Evolutionary conservation across 1,140 invertebrate species (phyloP).

Genomic region (Spodoptera frugiperda): DNA sequence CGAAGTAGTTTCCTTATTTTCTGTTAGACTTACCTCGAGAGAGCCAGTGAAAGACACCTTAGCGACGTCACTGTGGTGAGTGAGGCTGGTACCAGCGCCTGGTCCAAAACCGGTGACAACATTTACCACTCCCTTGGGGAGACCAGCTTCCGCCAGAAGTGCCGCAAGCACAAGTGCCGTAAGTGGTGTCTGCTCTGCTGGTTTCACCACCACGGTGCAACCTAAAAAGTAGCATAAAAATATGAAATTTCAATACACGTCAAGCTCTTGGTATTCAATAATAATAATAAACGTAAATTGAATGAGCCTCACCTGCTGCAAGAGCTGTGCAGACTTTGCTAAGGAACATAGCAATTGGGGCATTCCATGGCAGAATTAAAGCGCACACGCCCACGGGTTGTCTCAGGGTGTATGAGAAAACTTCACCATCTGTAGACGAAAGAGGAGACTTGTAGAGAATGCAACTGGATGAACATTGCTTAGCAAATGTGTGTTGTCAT

Average conservation of each 20-base stretch:
- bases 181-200: constrained; percentile 98
- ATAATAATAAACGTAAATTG: background rate
- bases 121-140: constrained; percentile 94
- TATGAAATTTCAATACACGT: background rate
- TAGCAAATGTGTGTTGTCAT: background rate
- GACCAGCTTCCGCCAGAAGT: constrained; percentile 93
- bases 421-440: constrained; percentile 37
- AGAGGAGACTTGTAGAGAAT: background rate
- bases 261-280: background rate
- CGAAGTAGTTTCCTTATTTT: constrained; percentile 82
- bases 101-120: constrained; percentile 95
- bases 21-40: constrained; percentile 53
- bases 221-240: constrained; percentile 66
- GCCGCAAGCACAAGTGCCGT: constrained; percentile 96
- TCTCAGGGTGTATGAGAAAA: constrained; percentile 70
- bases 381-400: constrained; percentile 81
- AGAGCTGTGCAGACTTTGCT: constrained; percentile 88
- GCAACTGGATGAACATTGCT: background rate
- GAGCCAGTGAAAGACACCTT: constrained; percentile 89
- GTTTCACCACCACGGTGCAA: constrained; percentile 96
- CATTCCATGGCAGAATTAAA: constrained; percentile 84
- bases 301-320: constrained; percentile 87
- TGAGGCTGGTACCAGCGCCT: constrained; percentile 92
- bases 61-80: constrained; percentile 91
- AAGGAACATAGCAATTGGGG: constrained; percentile 91